Conservation (phyloP, 2,113 vertebrate species). For the Paramisgurnus dabryanus region DNA sequence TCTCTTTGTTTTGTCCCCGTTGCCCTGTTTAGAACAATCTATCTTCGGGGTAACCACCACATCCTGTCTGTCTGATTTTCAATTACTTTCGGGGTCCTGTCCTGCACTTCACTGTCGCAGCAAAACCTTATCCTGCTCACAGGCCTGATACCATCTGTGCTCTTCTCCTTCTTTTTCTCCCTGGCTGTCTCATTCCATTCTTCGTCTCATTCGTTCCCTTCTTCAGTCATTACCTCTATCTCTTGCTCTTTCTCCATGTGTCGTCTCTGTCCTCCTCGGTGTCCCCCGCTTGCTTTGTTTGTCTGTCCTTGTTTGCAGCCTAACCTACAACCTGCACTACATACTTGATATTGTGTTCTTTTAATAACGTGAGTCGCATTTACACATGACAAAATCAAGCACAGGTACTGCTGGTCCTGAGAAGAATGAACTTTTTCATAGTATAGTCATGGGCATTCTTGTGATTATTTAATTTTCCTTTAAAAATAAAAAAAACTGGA, state of each 20-base stretch:
- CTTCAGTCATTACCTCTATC: conserved; percentile 19
- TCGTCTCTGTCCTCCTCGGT: conserved; percentile 3
- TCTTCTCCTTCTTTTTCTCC: conserved; percentile 33
- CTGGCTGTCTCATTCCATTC: conserved; percentile 21
- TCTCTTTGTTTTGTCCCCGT: conserved; percentile 40
- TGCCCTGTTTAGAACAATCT: conserved; percentile 47
- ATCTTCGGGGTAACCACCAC: conserved; percentile 44
- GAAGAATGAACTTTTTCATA: not conserved
- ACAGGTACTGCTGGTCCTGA: not conserved
- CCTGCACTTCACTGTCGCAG: conserved; percentile 46
- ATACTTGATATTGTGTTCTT: not conserved
- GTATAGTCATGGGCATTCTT: no score
- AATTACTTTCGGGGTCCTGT: conserved; percentile 49
- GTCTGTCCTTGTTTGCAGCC: not conserved
- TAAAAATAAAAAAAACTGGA: no score
- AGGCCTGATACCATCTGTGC: conserved; percentile 47
- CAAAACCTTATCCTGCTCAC: conserved; percentile 45
- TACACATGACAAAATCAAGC: not conserved
- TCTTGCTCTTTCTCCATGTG: conserved; percentile 2
- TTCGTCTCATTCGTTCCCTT: conserved; percentile 22
- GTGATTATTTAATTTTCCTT: no score
- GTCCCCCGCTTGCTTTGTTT: not conserved
- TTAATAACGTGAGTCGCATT: not conserved
- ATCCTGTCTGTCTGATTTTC: conserved; percentile 49
- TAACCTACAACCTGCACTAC: not conserved